phyloP scores from a whole-genome alignment of 2,113 vertebrate genomes.

The Mastomys natalensis region DNA sequence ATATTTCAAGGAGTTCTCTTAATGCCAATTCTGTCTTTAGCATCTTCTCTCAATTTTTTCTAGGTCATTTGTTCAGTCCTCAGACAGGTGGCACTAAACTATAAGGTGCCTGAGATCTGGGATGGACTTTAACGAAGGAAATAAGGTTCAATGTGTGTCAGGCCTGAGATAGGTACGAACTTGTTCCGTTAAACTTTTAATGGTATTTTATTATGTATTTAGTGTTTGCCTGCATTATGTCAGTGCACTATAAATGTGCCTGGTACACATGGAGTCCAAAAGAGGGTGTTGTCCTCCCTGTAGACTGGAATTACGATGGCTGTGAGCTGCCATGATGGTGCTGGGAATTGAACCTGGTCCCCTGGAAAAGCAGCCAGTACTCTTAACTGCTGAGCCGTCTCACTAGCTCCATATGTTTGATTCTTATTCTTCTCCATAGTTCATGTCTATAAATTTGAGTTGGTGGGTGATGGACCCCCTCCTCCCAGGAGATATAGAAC shows the following conservation, averaged over 20 bases:
- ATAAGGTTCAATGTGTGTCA: rapidly evolving
- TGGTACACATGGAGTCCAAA: background rate
- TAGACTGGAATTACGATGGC: background rate
- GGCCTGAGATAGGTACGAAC: background rate
- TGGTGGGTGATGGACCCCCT: background rate
- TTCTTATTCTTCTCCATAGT: background rate
- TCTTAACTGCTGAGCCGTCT: background rate
- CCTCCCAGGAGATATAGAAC: background rate
- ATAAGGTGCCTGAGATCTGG: background rate
- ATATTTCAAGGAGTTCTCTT: background rate
- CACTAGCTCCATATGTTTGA: background rate
- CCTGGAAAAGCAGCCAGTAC: background rate
- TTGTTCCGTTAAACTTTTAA: background rate
- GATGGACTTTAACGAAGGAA: background rate
- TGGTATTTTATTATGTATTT: background rate
- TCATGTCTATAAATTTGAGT: background rate
- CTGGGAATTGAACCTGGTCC: background rate
- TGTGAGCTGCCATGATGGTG: background rate
- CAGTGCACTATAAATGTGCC: background rate
- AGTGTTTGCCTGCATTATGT: background rate
- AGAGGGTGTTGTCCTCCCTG: background rate
- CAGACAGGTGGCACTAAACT: background rate
- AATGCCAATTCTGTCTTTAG: background rate
- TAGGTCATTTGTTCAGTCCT: background rate
- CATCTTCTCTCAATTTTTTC: background rate